Evolutionary conservation across 2,113 vertebrate genomes (phyloP), one percentile per base, ranked within the genome.

Genomic region (Notiomystis cincta): DNA sequence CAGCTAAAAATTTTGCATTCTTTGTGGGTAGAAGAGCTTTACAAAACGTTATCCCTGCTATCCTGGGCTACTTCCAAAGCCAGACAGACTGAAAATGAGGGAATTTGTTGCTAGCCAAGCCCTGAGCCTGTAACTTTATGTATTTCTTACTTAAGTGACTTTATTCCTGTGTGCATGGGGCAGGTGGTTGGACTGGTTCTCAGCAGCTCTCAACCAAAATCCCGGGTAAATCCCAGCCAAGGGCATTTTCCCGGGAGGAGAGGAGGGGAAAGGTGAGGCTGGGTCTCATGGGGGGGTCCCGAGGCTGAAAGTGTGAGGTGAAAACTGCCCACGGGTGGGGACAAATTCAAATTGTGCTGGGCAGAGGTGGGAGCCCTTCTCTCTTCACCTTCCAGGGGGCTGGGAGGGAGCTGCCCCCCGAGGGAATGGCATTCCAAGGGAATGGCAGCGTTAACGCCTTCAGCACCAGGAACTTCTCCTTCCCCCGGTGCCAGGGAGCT

Each of bases 241-340:
- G 64, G 82, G 73, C 62, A 75, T 85, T 87, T 96, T 69, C 89
- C 89, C 65, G 18, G 77, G 45, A 35, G 73, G 53, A 30, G 62
- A 86, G 42, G 8, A 78, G 95, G 91, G 42, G 31, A 97, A 88
- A 95, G 93, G 94, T 83, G 33, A 73, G 81, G 11, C 0, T 40
- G 60, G 62, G 24, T 40, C 67, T 65, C 80, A 10, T 4, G 2
- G 23, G 37, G 37, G n/a, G 66, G 82, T n/a, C 71, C 62, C 58
- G 12, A 2, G 70, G 11, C 7, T 6, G 47, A 9, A n/a, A 38
- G 53, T 1, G 1, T 38, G 14, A 35, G 51, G 28, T n/a, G 62
- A 37, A 53, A 90, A 30, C 7, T 15, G 73, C 71, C 62, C 67
- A 21, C 0, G 1, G 21, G 19, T 4, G 20, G 60, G 45, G 64